Base-by-base conservation (phyloP, 2,888 invertebrate species). In the Chaetogeoica ovagalla region DNA sequence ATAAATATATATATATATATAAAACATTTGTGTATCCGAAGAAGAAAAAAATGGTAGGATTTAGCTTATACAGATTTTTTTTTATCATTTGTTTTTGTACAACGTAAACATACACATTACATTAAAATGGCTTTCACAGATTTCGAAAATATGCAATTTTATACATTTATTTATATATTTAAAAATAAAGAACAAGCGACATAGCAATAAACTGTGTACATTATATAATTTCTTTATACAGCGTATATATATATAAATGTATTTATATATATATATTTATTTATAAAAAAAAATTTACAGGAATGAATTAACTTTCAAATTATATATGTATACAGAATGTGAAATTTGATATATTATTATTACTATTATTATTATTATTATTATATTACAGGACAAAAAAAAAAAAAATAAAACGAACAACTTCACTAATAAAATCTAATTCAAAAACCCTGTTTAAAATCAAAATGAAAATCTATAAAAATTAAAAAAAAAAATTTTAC, bases 181-280 rank as follows among this genome's bases (percentile, higher is more conserved):
- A 65, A 21, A 21, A 21, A 68, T 8, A 76, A 68, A 68, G 30
- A 66, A 76, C 76, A 77, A 70, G 69, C 77, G 21, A 70, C 23
- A 37, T 62, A 70, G 70, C 52, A 77, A 69, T 30, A 30, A 30
- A 30, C 43, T 77, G 77, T 77, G 77, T 70, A 77, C 69, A 77
- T 77, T 70, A 77, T 70, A 62, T 77, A 77, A 77, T 77, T 77
- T 77, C 77, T 77, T 77, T 77, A 70, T 77, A 77, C 77, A 77
- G 77, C 77, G 77, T 69, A 77, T 43, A 43, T 43, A 37, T 55
- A 63, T 48, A 52, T 65, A 65, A 43, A 65, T 65, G 43, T 30
- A 48, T 23, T 5, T 43, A 43, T 43, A 9, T 43, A 43, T 79
- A 79, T 63, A 39, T 79, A 63, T 69, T 70, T 76, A 71, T 79